A percentile compares a stretch with the other conserved stretches of the same genome.
Conservation (phyloP, 2,113 vertebrate species). For the Apodemus sylvaticus region DNA sequence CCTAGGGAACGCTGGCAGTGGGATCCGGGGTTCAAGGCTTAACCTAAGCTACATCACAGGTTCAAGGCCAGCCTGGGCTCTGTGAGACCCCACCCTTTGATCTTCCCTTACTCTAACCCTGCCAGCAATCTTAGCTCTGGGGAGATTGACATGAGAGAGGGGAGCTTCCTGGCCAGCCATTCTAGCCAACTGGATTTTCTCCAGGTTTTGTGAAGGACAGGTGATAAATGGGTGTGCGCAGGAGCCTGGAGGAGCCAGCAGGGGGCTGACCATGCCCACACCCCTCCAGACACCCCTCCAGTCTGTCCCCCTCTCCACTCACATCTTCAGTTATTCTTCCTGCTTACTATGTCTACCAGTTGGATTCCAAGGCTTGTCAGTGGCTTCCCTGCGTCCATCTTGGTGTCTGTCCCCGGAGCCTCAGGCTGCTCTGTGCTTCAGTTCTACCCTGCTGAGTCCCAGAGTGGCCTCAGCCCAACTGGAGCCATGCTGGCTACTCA, state of each 20-base stretch:
- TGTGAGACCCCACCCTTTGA: background rate
- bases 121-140: background rate
- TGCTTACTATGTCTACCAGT: background rate
- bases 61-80: background rate
- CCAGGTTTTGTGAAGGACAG: background rate
- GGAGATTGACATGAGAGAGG: background rate
- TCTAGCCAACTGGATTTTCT: background rate
- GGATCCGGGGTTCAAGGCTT: background rate
- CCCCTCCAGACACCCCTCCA: no score
- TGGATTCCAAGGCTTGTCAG: background rate
- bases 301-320: no score
- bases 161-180: background rate
- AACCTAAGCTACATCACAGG: no score
- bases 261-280: background rate
- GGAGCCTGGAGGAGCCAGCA: background rate
- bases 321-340: background rate
- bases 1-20: background rate
- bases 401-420: background rate
- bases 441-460: background rate
- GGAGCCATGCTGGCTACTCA: background rate
- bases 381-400: background rate
- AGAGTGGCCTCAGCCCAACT: background rate
- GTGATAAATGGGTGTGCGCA: background rate
- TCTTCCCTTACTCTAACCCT: background rate
- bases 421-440: background rate